Evolutionary conservation across 2,113 vertebrate species (phyloP).

Genomic region (human (Homo sapiens)): DNA sequence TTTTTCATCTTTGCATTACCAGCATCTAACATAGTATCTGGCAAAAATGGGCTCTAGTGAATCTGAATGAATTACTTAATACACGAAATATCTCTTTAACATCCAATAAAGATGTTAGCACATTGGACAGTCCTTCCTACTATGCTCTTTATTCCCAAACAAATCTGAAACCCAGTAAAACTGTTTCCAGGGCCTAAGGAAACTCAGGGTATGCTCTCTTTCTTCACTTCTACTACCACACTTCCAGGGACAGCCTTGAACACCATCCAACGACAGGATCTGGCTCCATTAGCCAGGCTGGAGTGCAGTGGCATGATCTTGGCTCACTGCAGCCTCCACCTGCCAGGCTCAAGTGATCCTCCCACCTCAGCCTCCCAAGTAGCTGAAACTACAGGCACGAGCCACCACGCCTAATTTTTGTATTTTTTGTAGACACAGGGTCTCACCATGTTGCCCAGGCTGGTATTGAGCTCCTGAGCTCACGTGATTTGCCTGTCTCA

Average conservation of each 20-base stretch:
- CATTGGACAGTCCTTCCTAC: neutral
- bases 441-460: too few species aligned
- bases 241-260: neutral
- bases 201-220: neutral
- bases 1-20: conserved; percentile 19
- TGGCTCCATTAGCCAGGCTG: too few species aligned
- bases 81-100: conserved; percentile 34
- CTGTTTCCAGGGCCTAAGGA: neutral
- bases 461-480: too few species aligned
- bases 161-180: neutral
- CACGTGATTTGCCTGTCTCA: too few species aligned
- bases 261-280: neutral
- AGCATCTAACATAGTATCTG: neutral
- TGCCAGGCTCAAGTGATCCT: too few species aligned
- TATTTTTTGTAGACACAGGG: too few species aligned
- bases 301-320: too few species aligned
- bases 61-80: conserved; percentile 29
- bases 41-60: neutral
- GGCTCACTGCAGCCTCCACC: too few species aligned
- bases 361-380: too few species aligned
- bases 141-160: neutral
- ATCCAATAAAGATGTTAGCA: neutral
- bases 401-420: too few species aligned
- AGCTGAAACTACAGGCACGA: too few species aligned
- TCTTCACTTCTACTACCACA: neutral